Conservation (phyloP, 2,113 vertebrate species). For the Seriola rivoliana region DNA sequence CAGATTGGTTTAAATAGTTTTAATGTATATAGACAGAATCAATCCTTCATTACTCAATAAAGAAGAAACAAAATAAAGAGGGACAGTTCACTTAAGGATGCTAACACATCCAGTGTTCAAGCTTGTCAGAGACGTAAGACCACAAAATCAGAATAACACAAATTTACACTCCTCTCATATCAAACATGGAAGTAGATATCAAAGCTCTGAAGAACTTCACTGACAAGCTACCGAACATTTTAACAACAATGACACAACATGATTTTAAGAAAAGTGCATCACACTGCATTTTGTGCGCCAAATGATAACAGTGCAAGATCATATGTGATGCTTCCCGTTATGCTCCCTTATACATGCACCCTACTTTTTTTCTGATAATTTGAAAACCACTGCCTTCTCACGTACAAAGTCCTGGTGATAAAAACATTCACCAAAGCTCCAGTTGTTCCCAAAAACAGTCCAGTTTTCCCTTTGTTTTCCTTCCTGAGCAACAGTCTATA, state of each 20-base stretch:
- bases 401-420: not conserved
- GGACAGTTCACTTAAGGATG: conserved; percentile 35
- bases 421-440: conserved; percentile 31
- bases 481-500: conserved; percentile 50
- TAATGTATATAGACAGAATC: conserved; percentile 62
- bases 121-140: conserved; percentile 50
- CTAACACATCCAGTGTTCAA: conserved; percentile 53
- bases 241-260: conserved; percentile 55
- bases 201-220: conserved; percentile 59
- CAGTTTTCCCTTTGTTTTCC: conserved; percentile 45
- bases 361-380: not conserved
- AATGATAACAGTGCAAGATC: conserved; percentile 68
- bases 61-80: conserved; percentile 47
- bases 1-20: conserved; percentile 60
- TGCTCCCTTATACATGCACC: conserved; percentile 58
- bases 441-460: conserved; percentile 36
- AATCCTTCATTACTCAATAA: conserved; percentile 38
- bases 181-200: conserved; percentile 66
- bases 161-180: conserved; percentile 44
- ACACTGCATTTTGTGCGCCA: conserved; percentile 52
- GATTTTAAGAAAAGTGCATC: conserved; percentile 59
- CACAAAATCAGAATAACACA: conserved; percentile 59
- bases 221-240: conserved; percentile 62
- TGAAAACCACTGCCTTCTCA: conserved; percentile 35
- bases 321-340: conserved; percentile 41